These are phyloP conservation scores for Nezara viridula DNA, from an alignment of 2,888 invertebrate species.

Conservation along the genomic window DNA sequence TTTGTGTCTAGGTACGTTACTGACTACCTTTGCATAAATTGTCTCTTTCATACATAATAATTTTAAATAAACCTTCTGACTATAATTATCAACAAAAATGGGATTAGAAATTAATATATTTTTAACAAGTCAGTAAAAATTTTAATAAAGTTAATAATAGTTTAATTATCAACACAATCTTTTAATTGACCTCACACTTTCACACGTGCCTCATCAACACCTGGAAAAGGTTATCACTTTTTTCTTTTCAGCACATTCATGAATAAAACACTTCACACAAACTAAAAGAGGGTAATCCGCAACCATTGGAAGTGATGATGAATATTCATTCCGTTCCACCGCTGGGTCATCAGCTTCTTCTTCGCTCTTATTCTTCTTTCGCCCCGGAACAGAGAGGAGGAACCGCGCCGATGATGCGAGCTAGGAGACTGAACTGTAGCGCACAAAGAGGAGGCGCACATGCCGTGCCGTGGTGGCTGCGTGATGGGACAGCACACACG, in stretches of 20 bases:
- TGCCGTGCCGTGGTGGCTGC: conserved; percentile 50
- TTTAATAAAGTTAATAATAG: not conserved
- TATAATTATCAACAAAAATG: not conserved
- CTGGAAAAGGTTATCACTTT: not conserved
- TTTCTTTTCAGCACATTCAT: not conserved
- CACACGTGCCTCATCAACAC: not conserved
- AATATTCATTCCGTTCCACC: not conserved
- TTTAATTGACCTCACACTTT: not conserved
- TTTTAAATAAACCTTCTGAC: not conserved
- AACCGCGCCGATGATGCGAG: conserved; percentile 17
- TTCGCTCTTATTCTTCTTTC: not conserved
- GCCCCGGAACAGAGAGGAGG: not conserved
- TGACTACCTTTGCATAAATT: too few species aligned
- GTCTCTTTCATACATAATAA: not conserved
- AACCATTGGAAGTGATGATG: not conserved
- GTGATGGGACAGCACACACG: conserved; percentile 58
- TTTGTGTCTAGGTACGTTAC: too few species aligned
- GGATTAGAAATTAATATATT: not conserved
- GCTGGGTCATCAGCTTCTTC: not conserved
- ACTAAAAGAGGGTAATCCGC: not conserved
- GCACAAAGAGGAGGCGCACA: conserved; percentile 24
- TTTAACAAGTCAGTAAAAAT: not conserved
- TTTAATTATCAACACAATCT: not conserved
- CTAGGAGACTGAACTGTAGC: conserved; percentile 47
- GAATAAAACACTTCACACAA: conserved; percentile 22